A percentile compares a stretch with the other conserved stretches of the same genome.
Conservation (phyloP, 2,113 vertebrate genomes). For the Argyrosomus japonicus region DNA sequence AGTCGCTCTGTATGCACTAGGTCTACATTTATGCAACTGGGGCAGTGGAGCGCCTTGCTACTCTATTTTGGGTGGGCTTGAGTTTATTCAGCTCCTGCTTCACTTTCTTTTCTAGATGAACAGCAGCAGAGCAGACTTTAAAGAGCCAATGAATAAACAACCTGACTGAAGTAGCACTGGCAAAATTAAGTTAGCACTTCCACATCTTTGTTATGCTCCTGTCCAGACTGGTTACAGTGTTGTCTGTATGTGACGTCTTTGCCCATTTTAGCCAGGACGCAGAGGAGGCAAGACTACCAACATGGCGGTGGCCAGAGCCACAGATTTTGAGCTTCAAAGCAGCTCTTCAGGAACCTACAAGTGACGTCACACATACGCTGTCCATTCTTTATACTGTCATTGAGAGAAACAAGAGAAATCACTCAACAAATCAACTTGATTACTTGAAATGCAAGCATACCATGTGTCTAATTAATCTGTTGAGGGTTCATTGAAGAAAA, state of each 20-base stretch:
- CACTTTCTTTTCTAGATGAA: slow-evolving; percentile 17
- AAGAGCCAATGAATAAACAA: neutral
- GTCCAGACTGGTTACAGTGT: neutral
- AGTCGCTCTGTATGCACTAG: slow-evolving; percentile 24
- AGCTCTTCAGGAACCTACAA: no score
- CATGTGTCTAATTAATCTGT: neutral
- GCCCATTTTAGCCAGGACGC: no score
- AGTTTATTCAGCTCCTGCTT: slow-evolving; percentile 35
- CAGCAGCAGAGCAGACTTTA: neutral
- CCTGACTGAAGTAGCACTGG: neutral
- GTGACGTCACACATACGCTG: no score
- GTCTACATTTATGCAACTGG: slow-evolving; percentile 58
- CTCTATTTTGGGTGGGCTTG: slow-evolving; percentile 53
- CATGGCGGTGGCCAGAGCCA: no score
- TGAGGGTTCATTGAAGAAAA: no score
- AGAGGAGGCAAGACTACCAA: no score
- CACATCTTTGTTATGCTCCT: neutral
- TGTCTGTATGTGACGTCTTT: neutral
- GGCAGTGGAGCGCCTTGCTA: slow-evolving; percentile 45
- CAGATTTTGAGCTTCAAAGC: no score
- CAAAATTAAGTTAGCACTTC: neutral
- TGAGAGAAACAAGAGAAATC: neutral
- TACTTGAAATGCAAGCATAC: neutral
- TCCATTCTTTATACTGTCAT: no score
- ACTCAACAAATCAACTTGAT: neutral